Conservation (phyloP, 2,888 invertebrate species). For the Euplexia lucipara region DNA sequence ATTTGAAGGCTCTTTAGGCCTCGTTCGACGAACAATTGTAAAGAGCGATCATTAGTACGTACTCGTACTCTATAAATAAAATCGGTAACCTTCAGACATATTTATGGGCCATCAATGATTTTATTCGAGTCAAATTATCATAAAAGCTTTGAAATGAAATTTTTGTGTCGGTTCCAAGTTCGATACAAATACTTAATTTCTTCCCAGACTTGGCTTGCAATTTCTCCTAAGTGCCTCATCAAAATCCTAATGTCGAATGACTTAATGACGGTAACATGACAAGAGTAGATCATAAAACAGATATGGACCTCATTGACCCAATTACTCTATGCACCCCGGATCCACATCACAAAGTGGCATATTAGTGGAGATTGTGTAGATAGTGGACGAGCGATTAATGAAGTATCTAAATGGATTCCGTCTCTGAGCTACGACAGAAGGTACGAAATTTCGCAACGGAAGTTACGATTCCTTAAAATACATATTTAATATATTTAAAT, state of each 20-base stretch:
- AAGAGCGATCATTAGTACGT: not conserved
- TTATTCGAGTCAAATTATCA: slow-evolving; percentile 24
- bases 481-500: not conserved
- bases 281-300: slow-evolving; percentile 32
- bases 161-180: not conserved
- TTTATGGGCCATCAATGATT: slow-evolving; percentile 22
- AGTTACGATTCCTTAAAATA: not conserved
- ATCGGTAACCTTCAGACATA: not conserved
- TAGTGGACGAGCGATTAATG: slow-evolving; percentile 29
- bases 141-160: slow-evolving; percentile 25
- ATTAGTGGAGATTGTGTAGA: slow-evolving; percentile 22
- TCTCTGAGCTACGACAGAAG: not conserved
- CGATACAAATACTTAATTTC: slow-evolving; percentile 2
- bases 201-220: not conserved
- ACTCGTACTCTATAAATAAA: slow-evolving; percentile 18
- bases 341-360: slow-evolving; percentile 53
- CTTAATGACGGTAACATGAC: slow-evolving; percentile 18
- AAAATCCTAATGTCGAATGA: slow-evolving; percentile 2
- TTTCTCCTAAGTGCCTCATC: slow-evolving; percentile 3
- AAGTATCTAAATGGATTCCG: not conserved
- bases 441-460: not conserved
- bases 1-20: slow-evolving; percentile 29
- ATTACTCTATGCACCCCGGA: slow-evolving; percentile 51
- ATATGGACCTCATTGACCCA: slow-evolving; percentile 44
- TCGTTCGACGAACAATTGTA: slow-evolving; percentile 14